phyloP scores from a whole-genome alignment of 1,140 invertebrate species.

The Bombus impatiens region DNA sequence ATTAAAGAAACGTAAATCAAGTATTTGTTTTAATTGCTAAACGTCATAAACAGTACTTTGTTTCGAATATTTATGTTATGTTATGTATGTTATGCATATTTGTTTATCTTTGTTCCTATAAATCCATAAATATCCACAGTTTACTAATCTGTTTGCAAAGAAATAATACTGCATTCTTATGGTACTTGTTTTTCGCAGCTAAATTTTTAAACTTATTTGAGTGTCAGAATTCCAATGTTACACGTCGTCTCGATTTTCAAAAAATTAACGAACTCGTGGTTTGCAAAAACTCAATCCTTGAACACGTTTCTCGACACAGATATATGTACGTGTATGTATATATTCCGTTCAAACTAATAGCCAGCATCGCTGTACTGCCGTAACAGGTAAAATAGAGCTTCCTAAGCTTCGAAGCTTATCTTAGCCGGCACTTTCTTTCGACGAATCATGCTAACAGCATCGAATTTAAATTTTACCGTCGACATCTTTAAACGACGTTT shows the following conservation, averaged over 20 bases:
- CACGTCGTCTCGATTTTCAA: not conserved
- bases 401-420: not conserved
- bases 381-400: not conserved
- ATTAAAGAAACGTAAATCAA: not conserved
- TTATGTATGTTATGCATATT: too few relatives aligned
- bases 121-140: not conserved
- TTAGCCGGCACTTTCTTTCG: not conserved
- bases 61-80: not conserved
- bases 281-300: not conserved
- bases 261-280: not conserved
- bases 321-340: not conserved
- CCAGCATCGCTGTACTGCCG: not conserved
- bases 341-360: not conserved
- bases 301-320: not conserved
- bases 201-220: not conserved
- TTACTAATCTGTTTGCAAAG: not conserved
- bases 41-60: not conserved
- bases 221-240: too few relatives aligned
- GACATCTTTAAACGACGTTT: not conserved
- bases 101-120: not conserved
- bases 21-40: not conserved
- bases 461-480: constrained; percentile 1
- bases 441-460: not conserved
- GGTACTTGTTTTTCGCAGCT: not conserved
- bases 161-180: not conserved